Evolutionary conservation across 2,797 vertebrate genomes (phyloP), one percentile per base, ranked within the genome.

Genomic region (Enteromius afrohamiltoni): DNA sequence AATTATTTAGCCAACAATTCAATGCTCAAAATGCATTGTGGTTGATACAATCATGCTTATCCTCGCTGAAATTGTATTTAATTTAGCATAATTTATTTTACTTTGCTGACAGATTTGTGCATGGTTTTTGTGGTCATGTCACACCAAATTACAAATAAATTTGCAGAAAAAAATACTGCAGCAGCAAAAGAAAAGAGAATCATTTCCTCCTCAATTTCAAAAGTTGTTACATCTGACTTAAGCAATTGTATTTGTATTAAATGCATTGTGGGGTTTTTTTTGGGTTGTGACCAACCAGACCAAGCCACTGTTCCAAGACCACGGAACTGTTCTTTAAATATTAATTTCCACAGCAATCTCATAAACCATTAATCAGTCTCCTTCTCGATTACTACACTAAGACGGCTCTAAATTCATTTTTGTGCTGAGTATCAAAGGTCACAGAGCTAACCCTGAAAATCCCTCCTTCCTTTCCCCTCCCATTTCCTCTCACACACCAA

Each of bases 391-490:
- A 29, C 3, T 16, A 21, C n/a, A 83, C 16, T 26, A 37, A 53
- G 9, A 55, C 49, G 16, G 34, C 51, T 69, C 64, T 77, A 60
- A 77, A 69, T 71, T 1, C 37, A 29, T 40, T 74, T 9, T 80
- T 37, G 11, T 45, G 21, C 53, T 60, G 31, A 82, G 31, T 45
- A 77, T 77, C 69, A 82, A 67, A 77, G 70, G 83, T 86, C 87
- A 88, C 77, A 80, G 76, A 83, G 87, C 87, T 87, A 69, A 69
- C 62, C 87, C 80, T 87, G 58, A 74, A 71, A 82, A 69, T 83
- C 77, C 80, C 70, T 51, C 83, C 82, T 77, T 58, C 49, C 65
- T 79, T 49, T 62, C 80, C 77, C 45, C 45, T 79, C 77, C 58
- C 23, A 74, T 64, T 82, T 79, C 67, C 53, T 31, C 31, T 74